Evolutionary conservation across 2,797 vertebrate genomes (phyloP).

Genomic region (Pangasius krempfi): DNA sequence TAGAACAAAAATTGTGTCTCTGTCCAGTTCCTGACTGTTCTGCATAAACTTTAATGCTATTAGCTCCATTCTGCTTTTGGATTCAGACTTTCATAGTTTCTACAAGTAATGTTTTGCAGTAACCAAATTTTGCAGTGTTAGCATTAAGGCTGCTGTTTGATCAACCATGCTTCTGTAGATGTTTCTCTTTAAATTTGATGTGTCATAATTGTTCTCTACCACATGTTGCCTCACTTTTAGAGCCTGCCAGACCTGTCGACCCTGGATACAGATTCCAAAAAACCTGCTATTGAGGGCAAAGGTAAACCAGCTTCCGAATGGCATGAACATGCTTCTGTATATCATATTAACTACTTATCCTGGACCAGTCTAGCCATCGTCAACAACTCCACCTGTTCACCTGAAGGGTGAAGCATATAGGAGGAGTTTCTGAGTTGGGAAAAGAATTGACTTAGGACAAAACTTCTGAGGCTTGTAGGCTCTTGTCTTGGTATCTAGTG

Average conservation of each 20-base stretch:
- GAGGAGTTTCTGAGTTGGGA: not conserved
- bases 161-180: slow-evolving; percentile 1
- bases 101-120: not conserved
- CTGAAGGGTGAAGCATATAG: slow-evolving; percentile 71
- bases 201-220: slow-evolving; percentile 31
- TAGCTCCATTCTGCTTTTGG: not conserved
- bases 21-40: not conserved
- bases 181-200: not conserved
- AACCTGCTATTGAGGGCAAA: slow-evolving; percentile 85
- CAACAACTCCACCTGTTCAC: slow-evolving; percentile 86
- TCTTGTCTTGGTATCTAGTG: not conserved
- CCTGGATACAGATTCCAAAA: slow-evolving; percentile 88
- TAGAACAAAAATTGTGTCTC: not conserved
- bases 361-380: slow-evolving; percentile 73
- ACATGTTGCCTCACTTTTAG: slow-evolving; percentile 57
- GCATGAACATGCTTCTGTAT: not conserved
- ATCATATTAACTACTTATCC: not conserved
- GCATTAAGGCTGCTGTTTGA: not conserved
- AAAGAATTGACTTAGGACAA: not conserved
- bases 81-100: not conserved
- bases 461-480: not conserved
- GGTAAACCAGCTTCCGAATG: slow-evolving; percentile 69
- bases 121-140: not conserved
- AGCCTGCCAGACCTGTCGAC: slow-evolving; percentile 83
- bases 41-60: not conserved